A percentile compares a stretch with the other conserved stretches of the same genome.
phyloP scores from a whole-genome alignment of 1,140 invertebrate genomes.

The Coenobita brevimanus region DNA sequence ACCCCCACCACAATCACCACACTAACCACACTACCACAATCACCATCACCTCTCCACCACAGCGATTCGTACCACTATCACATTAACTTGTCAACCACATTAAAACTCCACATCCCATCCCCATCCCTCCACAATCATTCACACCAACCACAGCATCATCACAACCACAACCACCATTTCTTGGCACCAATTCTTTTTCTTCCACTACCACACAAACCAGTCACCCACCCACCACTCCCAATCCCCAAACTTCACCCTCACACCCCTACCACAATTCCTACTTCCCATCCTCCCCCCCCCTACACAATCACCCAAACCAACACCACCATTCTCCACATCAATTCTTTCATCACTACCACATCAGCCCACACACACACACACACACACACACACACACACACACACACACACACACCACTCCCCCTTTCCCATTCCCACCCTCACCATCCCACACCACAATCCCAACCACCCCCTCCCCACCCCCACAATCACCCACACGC shows the following conservation, averaged over 20 bases:
- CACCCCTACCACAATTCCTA: neutral
- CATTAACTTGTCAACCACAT: too few species aligned
- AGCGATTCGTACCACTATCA: too few species aligned
- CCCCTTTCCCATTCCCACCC: neutral
- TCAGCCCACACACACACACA: neutral
- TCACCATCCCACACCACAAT: neutral
- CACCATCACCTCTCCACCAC: too few species aligned
- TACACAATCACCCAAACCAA: neutral
- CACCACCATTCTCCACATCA: neutral
- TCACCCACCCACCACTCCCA: neutral
- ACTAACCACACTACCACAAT: too few species aligned
- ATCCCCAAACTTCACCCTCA: neutral
- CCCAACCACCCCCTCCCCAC: neutral
- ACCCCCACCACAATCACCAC: too few species aligned
- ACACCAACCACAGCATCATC: too few species aligned
- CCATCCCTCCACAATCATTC: too few species aligned
- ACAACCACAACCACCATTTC: too few species aligned
- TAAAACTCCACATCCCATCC: too few species aligned
- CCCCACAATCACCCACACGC: too few species aligned
- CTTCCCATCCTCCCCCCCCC: neutral
- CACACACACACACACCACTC: neutral
- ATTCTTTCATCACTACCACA: neutral
- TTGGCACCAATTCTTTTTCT: neutral
- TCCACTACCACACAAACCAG: neutral
- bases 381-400: conserved; percentile 18